These are phyloP conservation scores for Leptopilina boulardi DNA, from an alignment of 1,140 invertebrate genomes.

Conservation along the genomic window DNA sequence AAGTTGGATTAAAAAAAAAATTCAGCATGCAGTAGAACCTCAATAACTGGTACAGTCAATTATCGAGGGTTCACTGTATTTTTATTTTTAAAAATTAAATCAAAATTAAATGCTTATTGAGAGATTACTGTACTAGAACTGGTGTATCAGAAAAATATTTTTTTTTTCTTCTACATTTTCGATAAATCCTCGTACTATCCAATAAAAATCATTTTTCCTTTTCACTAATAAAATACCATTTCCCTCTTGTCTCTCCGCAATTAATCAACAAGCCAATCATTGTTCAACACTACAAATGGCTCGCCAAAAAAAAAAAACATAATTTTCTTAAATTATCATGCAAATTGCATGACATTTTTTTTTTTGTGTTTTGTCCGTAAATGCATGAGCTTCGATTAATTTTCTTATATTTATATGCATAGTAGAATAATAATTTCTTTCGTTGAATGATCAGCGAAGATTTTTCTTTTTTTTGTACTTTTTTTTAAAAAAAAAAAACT, in stretches of 20 bases:
- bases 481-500: no score
- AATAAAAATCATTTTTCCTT: neutral
- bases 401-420: neutral
- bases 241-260: conserved; percentile 43
- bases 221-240: neutral
- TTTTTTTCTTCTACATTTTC: no score
- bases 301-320: conserved; percentile 44
- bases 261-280: conserved; percentile 60
- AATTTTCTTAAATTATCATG: conserved; percentile 47
- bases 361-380: conserved; percentile 29
- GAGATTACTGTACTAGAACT: no score
- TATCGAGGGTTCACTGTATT: no score
- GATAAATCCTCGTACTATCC: neutral
- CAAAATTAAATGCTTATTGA: no score
- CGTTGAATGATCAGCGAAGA: neutral
- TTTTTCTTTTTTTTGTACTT: neutral
- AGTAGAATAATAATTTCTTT: conserved; percentile 5
- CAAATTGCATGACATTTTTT: conserved; percentile 49
- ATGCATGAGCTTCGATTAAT: conserved; percentile 24
- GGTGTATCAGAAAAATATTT: no score
- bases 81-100: no score
- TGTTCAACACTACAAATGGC: conserved; percentile 54
- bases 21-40: no score
- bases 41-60: no score
- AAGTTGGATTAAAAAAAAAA: no score